Conservation (phyloP, 2,113 vertebrate genomes). For the Sorex fumeus region DNA sequence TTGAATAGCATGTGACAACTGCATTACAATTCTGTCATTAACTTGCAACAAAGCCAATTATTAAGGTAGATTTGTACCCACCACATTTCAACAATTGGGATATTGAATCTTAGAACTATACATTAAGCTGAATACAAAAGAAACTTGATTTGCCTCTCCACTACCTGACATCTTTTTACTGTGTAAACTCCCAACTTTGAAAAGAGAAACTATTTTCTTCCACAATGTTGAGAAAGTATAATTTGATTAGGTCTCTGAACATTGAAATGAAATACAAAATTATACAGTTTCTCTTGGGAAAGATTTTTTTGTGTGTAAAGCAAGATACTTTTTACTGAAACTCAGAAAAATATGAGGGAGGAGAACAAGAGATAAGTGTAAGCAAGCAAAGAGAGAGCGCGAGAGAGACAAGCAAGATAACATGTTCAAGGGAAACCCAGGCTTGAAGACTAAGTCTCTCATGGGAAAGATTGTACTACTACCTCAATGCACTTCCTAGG, state of each 20-base stretch:
- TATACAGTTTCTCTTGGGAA: not conserved
- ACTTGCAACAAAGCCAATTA: not conserved
- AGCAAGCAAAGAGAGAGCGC: too few relatives aligned
- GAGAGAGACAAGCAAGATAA: not conserved
- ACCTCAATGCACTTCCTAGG: not conserved
- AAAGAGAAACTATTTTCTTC: not conserved
- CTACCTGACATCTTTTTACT: not conserved
- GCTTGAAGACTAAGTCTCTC: too few relatives aligned
- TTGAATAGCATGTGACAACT: constrained; percentile 36
- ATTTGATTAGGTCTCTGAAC: constrained; percentile 54
- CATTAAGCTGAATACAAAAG: not conserved
- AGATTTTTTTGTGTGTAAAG: not conserved
- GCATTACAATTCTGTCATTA: not conserved
- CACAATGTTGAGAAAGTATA: not conserved
- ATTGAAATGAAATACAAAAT: not conserved
- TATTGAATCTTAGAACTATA: not conserved
- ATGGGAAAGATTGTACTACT: not conserved
- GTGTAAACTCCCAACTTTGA: not conserved
- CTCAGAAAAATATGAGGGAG: too few relatives aligned
- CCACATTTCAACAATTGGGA: not conserved
- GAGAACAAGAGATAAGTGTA: too few relatives aligned
- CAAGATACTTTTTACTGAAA: too few relatives aligned
- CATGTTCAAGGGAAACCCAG: too few relatives aligned
- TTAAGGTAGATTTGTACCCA: not conserved
- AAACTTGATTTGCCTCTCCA: not conserved